Evolutionary conservation across 2,797 vertebrate species (phyloP).

Genomic region (Toxotes lorentzi): DNA sequence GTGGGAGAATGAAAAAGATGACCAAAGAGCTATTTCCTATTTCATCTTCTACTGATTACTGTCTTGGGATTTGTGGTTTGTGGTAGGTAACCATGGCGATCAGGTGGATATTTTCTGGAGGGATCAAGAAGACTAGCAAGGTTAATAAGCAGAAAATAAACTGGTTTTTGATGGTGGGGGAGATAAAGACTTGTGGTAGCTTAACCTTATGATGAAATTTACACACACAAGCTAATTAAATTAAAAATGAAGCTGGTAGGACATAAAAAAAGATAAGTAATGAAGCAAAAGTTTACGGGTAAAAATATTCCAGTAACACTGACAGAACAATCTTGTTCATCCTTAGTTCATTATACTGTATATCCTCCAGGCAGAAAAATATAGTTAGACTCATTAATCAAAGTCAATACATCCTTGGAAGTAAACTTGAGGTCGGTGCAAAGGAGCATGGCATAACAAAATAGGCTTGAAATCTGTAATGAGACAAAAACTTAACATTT

Average conservation of each 20-base stretch:
- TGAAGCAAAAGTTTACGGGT: constrained; percentile 23
- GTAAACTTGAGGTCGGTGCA: constrained; percentile 61
- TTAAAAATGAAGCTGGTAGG: not conserved
- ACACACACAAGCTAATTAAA: not conserved
- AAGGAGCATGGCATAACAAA: constrained; percentile 60
- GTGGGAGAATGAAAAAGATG: constrained; percentile 15
- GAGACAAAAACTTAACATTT: constrained; percentile 43
- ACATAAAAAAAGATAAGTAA: not conserved
- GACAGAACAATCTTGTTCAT: constrained; percentile 45
- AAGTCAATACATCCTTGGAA: constrained; percentile 67
- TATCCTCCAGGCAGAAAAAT: constrained; percentile 53
- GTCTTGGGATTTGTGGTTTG: constrained; percentile 1
- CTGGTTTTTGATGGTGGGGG: not conserved
- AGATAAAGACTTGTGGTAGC: not conserved
- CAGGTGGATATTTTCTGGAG: constrained; percentile 12
- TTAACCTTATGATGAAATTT: not conserved
- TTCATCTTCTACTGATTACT: constrained; percentile 8
- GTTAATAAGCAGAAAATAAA: constrained; percentile 24
- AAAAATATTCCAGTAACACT: constrained; percentile 23
- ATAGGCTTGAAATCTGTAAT: constrained; percentile 64
- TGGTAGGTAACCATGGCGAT: constrained; percentile 17
- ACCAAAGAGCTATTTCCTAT: constrained; percentile 2
- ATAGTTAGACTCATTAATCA: constrained; percentile 70
- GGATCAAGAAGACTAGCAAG: not conserved
- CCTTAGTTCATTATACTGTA: constrained; percentile 54